Conservation (phyloP, 2,888 invertebrate genomes). For the Pyrocoelia pectoralis region DNA sequence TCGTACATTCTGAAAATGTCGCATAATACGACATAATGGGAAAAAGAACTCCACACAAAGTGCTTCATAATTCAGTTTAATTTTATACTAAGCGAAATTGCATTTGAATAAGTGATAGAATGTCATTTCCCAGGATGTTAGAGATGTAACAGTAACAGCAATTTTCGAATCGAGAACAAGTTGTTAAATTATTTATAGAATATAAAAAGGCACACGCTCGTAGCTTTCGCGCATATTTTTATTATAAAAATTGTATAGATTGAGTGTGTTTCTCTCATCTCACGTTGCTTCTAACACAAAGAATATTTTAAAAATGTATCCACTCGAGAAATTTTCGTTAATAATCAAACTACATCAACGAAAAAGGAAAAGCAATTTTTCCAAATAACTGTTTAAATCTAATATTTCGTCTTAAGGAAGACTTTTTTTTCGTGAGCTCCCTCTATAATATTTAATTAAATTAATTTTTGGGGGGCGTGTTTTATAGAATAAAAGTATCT, state of each 20-base stretch:
- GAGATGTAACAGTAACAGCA: conserved; percentile 28
- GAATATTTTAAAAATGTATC: neutral
- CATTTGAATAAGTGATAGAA: conserved; percentile 37
- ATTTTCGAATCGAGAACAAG: conserved; percentile 17
- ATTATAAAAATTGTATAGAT: conserved; percentile 7
- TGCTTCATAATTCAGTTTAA: conserved; percentile 36
- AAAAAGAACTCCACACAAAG: neutral
- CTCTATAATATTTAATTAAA: conserved; percentile 5
- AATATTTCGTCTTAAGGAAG: neutral
- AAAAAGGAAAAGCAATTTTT: conserved; percentile 2
- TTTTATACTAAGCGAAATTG: conserved; percentile 36
- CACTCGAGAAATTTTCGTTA: neutral
- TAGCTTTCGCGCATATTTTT: conserved; percentile 1
- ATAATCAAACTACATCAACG: neutral
- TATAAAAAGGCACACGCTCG: conserved; percentile 10
- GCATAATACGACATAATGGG: neutral
- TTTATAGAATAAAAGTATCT: neutral
- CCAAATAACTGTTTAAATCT: neutral
- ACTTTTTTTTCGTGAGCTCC: neutral
- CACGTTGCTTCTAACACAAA: neutral
- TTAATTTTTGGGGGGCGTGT: conserved; percentile 2
- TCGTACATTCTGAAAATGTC: neutral
- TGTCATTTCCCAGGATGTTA: conserved; percentile 37
- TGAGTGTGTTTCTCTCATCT: neutral
- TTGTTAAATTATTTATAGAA: conserved; percentile 28